phyloP scores from a whole-genome alignment of 2,797 vertebrate genomes.

The Decapterus maruadsi region DNA sequence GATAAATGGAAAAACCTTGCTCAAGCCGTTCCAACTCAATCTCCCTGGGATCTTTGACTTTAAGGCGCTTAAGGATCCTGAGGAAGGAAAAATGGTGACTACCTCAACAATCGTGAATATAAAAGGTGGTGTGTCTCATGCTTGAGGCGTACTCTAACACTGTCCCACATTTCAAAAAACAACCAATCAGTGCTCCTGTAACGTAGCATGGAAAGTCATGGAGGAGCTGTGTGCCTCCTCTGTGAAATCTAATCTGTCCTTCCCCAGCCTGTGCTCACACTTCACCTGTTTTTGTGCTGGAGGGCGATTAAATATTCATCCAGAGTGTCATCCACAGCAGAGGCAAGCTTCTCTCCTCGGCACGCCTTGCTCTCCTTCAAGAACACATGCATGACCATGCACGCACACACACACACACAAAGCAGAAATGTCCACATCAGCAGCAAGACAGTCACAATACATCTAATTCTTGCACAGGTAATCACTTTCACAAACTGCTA shows the following conservation, averaged over 20 bases:
- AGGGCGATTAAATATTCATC: conserved; percentile 96
- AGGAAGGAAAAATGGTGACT: conserved; percentile 32
- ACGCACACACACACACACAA: conserved; percentile 33
- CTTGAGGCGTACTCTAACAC: not conserved
- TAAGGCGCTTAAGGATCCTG: conserved; percentile 89
- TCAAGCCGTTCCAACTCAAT: conserved; percentile 91
- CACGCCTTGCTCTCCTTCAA: conserved; percentile 78
- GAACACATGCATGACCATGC: conserved; percentile 43
- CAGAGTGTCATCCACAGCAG: conserved; percentile 91
- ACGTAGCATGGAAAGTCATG: conserved; percentile 35
- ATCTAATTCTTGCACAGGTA: conserved; percentile 26
- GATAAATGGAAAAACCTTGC: conserved; percentile 94
- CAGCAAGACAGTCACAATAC: conserved; percentile 19
- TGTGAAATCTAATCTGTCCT: conserved; percentile 64
- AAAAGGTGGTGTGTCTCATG: not conserved
- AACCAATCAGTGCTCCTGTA: conserved; percentile 58
- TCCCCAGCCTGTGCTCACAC: conserved; percentile 63
- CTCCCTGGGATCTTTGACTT: conserved; percentile 87
- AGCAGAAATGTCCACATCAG: conserved; percentile 35
- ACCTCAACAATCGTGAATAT: not conserved
- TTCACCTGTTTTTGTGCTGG: conserved; percentile 97
- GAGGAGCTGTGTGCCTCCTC: conserved; percentile 33
- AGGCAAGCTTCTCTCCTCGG: conserved; percentile 82
- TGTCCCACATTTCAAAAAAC: not conserved
- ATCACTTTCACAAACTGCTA: conserved; percentile 33